phyloP scores from a whole-genome alignment of 2,888 invertebrate species.

The Aphodius sticticus region DNA sequence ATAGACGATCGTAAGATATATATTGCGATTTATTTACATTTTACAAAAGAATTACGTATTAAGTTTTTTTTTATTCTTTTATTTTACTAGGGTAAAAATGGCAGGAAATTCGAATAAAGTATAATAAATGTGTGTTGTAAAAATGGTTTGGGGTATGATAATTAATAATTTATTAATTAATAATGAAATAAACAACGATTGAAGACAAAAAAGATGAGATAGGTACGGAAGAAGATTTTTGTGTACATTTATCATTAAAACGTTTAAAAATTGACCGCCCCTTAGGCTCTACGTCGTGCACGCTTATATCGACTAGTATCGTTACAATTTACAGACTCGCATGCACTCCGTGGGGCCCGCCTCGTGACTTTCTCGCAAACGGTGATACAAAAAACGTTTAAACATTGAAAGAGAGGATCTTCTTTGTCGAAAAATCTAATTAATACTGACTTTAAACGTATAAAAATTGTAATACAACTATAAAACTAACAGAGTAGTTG shows the following conservation, averaged over 20 bases:
- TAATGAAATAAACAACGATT: too few species aligned
- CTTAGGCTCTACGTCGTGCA: not conserved
- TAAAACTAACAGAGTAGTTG: constrained; percentile 55
- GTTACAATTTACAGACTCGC: not conserved
- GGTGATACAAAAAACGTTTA: constrained; percentile 32
- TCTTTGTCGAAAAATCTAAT: constrained; percentile 38
- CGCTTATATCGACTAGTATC: not conserved
- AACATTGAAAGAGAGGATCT: constrained; percentile 12
- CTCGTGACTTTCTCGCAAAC: not conserved
- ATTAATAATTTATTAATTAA: not conserved
- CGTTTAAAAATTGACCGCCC: not conserved
- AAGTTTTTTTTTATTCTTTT: constrained; percentile 27
- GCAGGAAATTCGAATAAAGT: constrained; percentile 36
- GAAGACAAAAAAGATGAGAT: constrained; percentile 10
- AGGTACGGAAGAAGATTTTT: constrained; percentile 9
- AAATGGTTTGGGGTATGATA: constrained; percentile 24
- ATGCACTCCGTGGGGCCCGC: not conserved
- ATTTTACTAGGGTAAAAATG: constrained; percentile 37
- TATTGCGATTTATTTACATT: constrained; percentile 40
- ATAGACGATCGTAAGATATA: constrained; percentile 32
- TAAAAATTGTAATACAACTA: constrained; percentile 56
- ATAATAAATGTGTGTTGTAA: constrained; percentile 33
- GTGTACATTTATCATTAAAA: constrained; percentile 15
- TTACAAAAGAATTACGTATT: constrained; percentile 40
- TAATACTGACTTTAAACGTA: constrained; percentile 59